Conservation (phyloP, 2,113 vertebrate species). For the Callionymus lyra region DNA sequence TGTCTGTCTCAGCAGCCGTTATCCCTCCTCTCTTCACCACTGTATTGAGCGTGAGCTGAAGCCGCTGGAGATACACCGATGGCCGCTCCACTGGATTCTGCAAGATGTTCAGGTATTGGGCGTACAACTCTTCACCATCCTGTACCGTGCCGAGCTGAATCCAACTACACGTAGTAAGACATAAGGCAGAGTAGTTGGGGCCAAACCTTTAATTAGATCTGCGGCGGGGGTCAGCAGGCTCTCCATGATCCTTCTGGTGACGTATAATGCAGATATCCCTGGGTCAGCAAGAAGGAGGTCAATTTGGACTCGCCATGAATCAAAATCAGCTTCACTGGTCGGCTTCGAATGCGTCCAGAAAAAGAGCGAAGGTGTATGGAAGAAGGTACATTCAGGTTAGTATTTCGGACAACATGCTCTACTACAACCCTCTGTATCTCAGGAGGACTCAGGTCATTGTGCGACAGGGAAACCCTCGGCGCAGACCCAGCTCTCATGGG, state of each 20-base stretch:
- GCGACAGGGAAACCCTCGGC: no score
- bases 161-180: neutral
- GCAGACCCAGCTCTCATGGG: no score
- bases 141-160: constrained; percentile 1
- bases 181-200: neutral
- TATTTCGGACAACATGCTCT: neutral
- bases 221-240: neutral
- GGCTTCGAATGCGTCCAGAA: neutral
- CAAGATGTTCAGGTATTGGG: neutral
- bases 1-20: neutral
- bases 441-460: neutral
- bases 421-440: neutral
- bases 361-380: neutral
- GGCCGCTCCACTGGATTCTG: constrained; percentile 1
- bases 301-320: neutral
- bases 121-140: neutral
- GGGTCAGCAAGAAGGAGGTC: neutral
- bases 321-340: neutral
- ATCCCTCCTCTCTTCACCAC: neutral
- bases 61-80: neutral
- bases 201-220: neutral
- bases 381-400: neutral
- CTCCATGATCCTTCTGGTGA: neutral
- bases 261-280: neutral
- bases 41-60: neutral